Conservation (phyloP, 2,797 vertebrate species). For the Arctocebus calabarensis region DNA sequence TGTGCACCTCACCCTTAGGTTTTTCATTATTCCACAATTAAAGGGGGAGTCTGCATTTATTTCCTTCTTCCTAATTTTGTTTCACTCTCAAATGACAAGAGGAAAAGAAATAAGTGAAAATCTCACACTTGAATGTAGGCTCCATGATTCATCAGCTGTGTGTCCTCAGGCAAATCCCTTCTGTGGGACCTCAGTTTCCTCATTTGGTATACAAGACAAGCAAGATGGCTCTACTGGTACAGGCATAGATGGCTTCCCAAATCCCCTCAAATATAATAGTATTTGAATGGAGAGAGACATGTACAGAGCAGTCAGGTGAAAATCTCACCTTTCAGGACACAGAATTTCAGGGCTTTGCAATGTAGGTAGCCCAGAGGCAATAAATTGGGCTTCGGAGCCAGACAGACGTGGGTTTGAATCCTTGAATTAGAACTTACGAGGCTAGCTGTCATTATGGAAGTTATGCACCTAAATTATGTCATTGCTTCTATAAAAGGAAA, state of each 20-base stretch:
- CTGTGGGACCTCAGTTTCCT: conserved; percentile 18
- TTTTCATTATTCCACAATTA: neutral
- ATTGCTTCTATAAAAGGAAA: conserved; percentile 7
- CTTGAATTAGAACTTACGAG: neutral
- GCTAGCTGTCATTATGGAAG: neutral
- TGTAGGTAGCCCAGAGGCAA: too few relatives aligned
- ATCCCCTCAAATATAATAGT: too few relatives aligned
- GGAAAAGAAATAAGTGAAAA: neutral
- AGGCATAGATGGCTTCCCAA: accelerated
- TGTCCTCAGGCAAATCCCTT: neutral
- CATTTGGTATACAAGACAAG: neutral
- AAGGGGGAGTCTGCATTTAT: neutral
- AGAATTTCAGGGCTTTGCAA: neutral
- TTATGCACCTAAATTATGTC: neutral
- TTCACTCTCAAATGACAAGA: neutral
- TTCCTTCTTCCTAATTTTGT: neutral
- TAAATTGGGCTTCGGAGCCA: neutral
- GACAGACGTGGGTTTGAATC: neutral
- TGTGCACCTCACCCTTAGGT: too few relatives aligned
- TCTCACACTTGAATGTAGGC: conserved; percentile 6
- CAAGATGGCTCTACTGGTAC: neutral
- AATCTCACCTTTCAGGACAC: neutral
- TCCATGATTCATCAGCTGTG: neutral
- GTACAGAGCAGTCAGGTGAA: neutral
- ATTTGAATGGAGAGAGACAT: neutral